These are phyloP conservation scores for Acromyrmex echinatior DNA, from an alignment of 1,140 invertebrate species.

Conservation along the genomic window DNA sequence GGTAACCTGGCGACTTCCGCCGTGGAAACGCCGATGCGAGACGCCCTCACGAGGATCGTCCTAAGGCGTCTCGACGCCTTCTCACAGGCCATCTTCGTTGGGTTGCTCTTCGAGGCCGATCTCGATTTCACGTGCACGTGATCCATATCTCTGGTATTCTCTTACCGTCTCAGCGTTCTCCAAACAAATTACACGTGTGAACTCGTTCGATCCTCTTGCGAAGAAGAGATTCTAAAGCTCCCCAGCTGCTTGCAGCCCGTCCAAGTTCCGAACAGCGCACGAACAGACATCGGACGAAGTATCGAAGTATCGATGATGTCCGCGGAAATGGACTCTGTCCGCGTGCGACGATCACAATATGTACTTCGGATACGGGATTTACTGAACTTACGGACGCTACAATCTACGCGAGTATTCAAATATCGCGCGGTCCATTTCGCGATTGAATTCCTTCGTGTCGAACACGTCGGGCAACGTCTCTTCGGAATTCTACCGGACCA, in stretches of 20 bases:
- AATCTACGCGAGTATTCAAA: slow-evolving; percentile 47
- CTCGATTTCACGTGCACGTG: slow-evolving; percentile 81
- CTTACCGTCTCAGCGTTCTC: slow-evolving; percentile 17
- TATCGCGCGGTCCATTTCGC: slow-evolving; percentile 58
- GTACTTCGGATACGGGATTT: slow-evolving; percentile 15
- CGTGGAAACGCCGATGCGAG: slow-evolving; percentile 80
- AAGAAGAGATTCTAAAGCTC: neutral
- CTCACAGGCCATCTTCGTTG: slow-evolving; percentile 84
- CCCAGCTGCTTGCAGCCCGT: neutral
- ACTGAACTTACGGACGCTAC: slow-evolving; percentile 24
- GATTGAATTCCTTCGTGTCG: slow-evolving; percentile 43
- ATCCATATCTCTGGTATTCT: slow-evolving; percentile 74
- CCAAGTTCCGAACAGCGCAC: neutral
- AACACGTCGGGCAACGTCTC: slow-evolving; percentile 14
- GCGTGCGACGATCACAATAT: slow-evolving; percentile 34
- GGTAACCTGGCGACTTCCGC: slow-evolving; percentile 81
- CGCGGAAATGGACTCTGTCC: slow-evolving; percentile 29
- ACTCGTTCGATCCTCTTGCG: neutral
- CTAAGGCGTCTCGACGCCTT: slow-evolving; percentile 82
- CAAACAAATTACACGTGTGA: slow-evolving; percentile 9
- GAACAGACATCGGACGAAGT: slow-evolving; percentile 46
- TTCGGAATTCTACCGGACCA: slow-evolving; percentile 13
- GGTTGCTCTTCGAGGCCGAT: slow-evolving; percentile 79
- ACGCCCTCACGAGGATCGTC: slow-evolving; percentile 82
- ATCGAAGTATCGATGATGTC: slow-evolving; percentile 10